Percentiles rank a stretch among this genome's conserved stretches.
Evolutionary conservation across 2,113 vertebrate species (phyloP).

Genomic region (Casuarius casuarius): DNA sequence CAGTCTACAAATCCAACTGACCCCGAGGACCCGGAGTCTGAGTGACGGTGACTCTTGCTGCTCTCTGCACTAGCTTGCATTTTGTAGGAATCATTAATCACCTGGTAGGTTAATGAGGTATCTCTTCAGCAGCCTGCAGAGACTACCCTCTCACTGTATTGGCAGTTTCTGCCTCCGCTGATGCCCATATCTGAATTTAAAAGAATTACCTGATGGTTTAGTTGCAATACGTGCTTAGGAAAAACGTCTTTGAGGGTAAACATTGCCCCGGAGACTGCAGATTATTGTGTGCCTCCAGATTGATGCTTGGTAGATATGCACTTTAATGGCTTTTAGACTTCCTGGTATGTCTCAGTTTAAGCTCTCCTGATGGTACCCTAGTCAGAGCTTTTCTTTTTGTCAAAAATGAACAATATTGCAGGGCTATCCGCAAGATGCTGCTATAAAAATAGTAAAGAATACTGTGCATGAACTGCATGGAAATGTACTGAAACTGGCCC

Average conservation of each 20-base stretch:
- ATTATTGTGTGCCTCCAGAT: background rate
- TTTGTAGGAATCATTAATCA: background rate
- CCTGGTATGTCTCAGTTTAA: background rate
- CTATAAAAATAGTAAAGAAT: background rate
- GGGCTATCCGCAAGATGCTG: background rate
- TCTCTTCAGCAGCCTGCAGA: background rate
- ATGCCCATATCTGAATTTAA: background rate
- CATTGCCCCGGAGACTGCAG: background rate
- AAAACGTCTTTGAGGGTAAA: background rate
- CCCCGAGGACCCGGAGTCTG: background rate
- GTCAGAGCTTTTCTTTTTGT: background rate
- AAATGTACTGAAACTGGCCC: background rate
- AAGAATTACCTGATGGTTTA: background rate
- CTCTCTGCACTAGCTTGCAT: background rate
- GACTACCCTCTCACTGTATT: accelerated
- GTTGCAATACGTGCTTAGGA: background rate
- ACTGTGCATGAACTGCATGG: background rate
- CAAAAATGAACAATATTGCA: background rate
- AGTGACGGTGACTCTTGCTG: background rate
- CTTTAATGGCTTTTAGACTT: background rate
- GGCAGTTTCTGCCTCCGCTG: background rate
- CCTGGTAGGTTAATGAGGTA: no score
- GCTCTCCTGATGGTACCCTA: background rate
- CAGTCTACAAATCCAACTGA: background rate
- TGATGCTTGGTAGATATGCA: background rate